Evolutionary conservation across 2,888 invertebrate genomes (phyloP).

Genomic region (Anaspis maculata): DNA sequence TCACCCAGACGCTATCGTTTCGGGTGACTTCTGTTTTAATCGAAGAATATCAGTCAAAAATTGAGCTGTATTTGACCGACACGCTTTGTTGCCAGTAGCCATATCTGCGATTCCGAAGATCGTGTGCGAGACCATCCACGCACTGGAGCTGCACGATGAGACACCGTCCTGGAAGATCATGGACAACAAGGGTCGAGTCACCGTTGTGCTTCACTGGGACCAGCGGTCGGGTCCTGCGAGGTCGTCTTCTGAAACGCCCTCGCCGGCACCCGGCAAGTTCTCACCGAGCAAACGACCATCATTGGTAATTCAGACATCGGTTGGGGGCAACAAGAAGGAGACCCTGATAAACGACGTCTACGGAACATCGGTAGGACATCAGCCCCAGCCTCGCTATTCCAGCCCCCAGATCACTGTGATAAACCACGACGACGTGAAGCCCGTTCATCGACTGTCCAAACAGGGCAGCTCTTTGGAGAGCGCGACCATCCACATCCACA

Average conservation of each 20-base stretch:
- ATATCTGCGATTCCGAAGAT: constrained; percentile 94
- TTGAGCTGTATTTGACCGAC: no score
- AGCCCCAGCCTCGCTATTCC: constrained; percentile 31
- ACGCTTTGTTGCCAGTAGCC: constrained; percentile 54
- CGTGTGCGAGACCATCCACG: constrained; percentile 95
- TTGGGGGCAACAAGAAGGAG: constrained; percentile 58
- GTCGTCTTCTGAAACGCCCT: constrained; percentile 46
- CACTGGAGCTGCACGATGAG: constrained; percentile 91
- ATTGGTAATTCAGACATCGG: constrained; percentile 65
- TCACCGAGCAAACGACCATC: constrained; percentile 58
- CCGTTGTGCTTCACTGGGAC: constrained; percentile 95
- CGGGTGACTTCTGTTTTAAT: no score
- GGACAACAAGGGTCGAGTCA: constrained; percentile 96
- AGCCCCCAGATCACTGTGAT: constrained; percentile 89
- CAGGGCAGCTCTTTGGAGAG: constrained; percentile 62
- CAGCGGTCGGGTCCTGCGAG: constrained; percentile 58
- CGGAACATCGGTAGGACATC: constrained; percentile 31
- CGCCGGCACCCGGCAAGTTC: constrained; percentile 46
- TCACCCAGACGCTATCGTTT: no score
- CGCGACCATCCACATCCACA: constrained; percentile 71
- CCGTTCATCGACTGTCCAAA: constrained; percentile 44
- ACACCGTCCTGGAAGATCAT: constrained; percentile 97
- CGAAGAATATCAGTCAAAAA: no score
- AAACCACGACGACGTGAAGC: constrained; percentile 77
- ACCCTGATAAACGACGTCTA: constrained; percentile 55